Evolutionary conservation across 1,140 invertebrate genomes (phyloP).

Genomic region (Macrotrachela quadricornifera): DNA sequence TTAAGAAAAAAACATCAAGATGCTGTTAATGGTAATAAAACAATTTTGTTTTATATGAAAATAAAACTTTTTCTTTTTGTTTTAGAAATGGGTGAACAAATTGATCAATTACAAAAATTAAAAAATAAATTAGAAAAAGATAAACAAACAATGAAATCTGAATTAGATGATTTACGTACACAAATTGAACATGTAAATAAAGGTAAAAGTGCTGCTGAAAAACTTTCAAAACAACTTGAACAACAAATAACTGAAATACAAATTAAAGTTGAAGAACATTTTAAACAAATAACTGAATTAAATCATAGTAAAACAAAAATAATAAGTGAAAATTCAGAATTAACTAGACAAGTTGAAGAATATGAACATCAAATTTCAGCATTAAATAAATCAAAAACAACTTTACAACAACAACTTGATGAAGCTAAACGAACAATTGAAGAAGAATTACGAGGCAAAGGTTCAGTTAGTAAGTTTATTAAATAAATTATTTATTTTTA

Average conservation of each 20-base stretch:
- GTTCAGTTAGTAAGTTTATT: not conserved
- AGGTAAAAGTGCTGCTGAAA: conserved; percentile 76
- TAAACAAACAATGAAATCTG: conserved; percentile 45
- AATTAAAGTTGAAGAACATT: conserved; percentile 61
- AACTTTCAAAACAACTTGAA: conserved; percentile 82
- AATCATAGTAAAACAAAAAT: conserved; percentile 3
- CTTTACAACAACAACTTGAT: conserved; percentile 10
- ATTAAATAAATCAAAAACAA: conserved; percentile 1
- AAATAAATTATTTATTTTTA: no score
- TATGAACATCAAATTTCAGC: conserved; percentile 3
- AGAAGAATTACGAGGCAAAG: conserved; percentile 16
- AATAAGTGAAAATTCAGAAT: conserved; percentile 5
- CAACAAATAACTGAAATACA: conserved; percentile 80
- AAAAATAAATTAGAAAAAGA: conserved; percentile 49
- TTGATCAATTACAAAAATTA: conserved; percentile 94
- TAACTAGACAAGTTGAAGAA: conserved; percentile 3
- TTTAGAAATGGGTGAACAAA: conserved; percentile 83
- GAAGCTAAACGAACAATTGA: conserved; percentile 19
- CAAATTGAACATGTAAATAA: conserved; percentile 62
- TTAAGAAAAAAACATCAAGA: conserved; percentile 99
- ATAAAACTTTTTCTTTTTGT: no score
- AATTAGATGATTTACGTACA: conserved; percentile 74
- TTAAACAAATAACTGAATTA: not conserved
- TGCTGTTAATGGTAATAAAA: conserved; percentile 40
- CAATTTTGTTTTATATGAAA: no score